Conservation (phyloP, 2,113 vertebrate genomes). For the Cryptomyrus ogoouensis region DNA sequence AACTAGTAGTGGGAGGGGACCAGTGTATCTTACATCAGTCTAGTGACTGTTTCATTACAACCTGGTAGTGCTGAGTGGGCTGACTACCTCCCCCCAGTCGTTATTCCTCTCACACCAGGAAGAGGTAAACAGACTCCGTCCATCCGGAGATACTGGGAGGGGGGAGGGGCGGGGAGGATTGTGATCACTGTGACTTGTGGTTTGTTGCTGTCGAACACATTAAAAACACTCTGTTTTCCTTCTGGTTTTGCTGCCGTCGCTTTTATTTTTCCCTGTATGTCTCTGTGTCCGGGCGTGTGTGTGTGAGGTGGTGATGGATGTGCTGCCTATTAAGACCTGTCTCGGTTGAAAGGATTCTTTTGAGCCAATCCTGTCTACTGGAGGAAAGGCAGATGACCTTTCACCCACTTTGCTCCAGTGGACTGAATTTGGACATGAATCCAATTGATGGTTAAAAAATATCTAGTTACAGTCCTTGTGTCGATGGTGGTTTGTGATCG, state of each 20-base stretch:
- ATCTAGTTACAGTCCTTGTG: neutral
- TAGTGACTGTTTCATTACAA: neutral
- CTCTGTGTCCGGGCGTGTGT: neutral
- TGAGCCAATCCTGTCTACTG: neutral
- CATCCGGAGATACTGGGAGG: neutral
- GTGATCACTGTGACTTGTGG: neutral
- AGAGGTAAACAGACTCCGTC: slow-evolving; percentile 11
- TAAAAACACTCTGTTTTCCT: neutral
- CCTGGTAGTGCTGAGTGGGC: neutral
- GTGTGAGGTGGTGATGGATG: neutral
- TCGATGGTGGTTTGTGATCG: neutral
- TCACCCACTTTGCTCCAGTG: neutral
- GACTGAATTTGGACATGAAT: neutral
- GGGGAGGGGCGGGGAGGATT: neutral
- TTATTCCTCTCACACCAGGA: neutral
- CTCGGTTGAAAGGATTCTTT: slow-evolving; percentile 8
- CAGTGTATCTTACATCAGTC: neutral
- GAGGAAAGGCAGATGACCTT: neutral
- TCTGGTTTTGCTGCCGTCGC: neutral
- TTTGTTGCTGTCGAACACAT: neutral
- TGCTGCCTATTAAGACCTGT: neutral
- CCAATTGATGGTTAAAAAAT: neutral
- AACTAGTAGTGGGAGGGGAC: neutral
- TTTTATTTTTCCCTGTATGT: neutral
- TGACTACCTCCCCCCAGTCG: neutral